Conservation (phyloP, 2,888 invertebrate genomes). For the Steinernema carpocapsae region DNA sequence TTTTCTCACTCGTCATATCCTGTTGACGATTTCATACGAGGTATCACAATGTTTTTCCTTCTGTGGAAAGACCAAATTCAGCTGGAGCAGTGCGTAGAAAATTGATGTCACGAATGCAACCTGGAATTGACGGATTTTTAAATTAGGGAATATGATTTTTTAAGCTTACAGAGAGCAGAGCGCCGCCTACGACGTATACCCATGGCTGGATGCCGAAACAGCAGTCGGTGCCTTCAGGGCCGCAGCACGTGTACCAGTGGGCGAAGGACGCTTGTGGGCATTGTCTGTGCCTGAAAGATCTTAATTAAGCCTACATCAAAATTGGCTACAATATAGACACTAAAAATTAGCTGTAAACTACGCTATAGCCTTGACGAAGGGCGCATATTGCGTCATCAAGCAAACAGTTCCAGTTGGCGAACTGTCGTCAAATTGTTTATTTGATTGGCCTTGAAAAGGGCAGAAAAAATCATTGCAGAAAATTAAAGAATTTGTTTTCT, state of each 20-base stretch:
- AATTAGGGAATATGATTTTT: neutral
- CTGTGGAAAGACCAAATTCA: conserved; percentile 16
- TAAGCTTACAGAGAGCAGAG: conserved; percentile 41
- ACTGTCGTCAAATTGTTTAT: no score
- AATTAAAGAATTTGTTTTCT: no score
- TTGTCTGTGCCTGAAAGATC: conserved; percentile 61
- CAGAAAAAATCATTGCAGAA: no score
- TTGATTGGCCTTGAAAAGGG: no score
- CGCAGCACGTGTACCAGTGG: conserved; percentile 66
- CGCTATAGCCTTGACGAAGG: no score
- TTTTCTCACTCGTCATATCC: neutral
- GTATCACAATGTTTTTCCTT: conserved; percentile 2
- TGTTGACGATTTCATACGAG: conserved; percentile 22
- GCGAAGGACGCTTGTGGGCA: conserved; percentile 62
- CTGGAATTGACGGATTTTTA: neutral
- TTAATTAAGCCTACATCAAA: no score
- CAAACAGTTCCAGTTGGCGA: no score
- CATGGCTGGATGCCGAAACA: conserved; percentile 66
- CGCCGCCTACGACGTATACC: conserved; percentile 49
- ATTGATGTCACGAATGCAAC: neutral
- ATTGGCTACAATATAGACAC: no score
- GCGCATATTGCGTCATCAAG: no score
- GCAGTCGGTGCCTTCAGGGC: conserved; percentile 59
- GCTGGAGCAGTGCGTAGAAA: neutral
- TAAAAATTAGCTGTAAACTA: no score